These are phyloP conservation scores for Rhadina sibilatrix DNA, from an alignment of 2,113 vertebrate genomes.

Conservation along the genomic window DNA sequence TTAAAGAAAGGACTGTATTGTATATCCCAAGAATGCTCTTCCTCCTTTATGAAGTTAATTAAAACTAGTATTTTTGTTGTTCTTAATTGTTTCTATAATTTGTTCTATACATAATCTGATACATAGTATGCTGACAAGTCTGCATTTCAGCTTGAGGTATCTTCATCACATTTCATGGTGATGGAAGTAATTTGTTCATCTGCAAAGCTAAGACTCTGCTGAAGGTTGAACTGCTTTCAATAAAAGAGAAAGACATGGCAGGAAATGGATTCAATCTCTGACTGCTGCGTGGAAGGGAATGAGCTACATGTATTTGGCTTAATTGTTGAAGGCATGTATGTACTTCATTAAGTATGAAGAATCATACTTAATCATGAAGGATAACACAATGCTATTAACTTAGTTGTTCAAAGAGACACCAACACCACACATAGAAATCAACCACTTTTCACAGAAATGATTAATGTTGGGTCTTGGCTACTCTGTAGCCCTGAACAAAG, in stretches of 20 bases:
- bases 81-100: neutral
- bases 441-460: neutral
- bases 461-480: neutral
- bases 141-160: neutral
- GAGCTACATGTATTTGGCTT: neutral
- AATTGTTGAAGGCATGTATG: neutral
- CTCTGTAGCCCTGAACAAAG: neutral
- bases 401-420: neutral
- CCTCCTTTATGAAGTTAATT: neutral
- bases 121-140: neutral
- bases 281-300: neutral
- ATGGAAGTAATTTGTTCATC: neutral
- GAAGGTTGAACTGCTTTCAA: neutral
- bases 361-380: neutral
- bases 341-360: no score
- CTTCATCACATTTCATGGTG: neutral
- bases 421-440: neutral
- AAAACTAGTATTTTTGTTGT: neutral
- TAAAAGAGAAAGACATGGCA: neutral
- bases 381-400: neutral
- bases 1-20: neutral
- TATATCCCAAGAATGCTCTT: neutral
- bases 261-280: neutral
- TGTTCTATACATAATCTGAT: neutral
- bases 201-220: neutral